Evolutionary conservation across 2,888 invertebrate species (phyloP).

Genomic region (Andricus curvator): DNA sequence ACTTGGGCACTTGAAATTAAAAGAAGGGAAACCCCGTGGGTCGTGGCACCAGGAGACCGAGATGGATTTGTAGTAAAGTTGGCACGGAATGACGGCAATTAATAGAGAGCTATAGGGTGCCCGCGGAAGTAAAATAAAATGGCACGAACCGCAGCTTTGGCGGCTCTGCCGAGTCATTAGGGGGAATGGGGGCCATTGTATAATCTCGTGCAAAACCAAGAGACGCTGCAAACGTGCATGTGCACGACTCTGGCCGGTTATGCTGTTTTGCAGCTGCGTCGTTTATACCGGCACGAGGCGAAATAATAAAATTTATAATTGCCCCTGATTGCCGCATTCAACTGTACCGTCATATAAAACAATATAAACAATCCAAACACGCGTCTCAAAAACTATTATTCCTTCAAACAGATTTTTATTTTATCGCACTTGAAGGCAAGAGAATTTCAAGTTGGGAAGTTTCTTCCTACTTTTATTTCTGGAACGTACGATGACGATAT

Average conservation of each 20-base stretch:
- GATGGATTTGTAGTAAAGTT: slow-evolving; percentile 75
- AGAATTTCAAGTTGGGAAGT: too few species aligned
- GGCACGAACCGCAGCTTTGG: slow-evolving; percentile 73
- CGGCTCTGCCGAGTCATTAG: slow-evolving; percentile 75
- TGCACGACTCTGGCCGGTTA: slow-evolving; percentile 36
- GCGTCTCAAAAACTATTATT: too few species aligned
- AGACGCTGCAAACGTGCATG: slow-evolving; percentile 42
- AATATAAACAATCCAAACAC: slow-evolving; percentile 3
- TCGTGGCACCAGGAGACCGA: slow-evolving; percentile 54
- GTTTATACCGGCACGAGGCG: slow-evolving; percentile 52
- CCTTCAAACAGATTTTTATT: too few species aligned
- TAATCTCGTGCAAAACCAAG: slow-evolving; percentile 70
- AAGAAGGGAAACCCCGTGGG: slow-evolving; percentile 51
- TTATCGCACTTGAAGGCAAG: too few species aligned
- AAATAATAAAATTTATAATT: slow-evolving; percentile 72
- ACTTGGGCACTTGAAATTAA: slow-evolving; percentile 29
- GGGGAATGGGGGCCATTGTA: slow-evolving; percentile 66
- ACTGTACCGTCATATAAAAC: slow-evolving; percentile 47
- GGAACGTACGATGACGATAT: too few species aligned
- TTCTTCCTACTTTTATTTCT: too few species aligned
- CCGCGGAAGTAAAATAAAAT: slow-evolving; percentile 76
- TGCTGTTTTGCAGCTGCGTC: slow-evolving; percentile 43
- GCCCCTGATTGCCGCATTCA: slow-evolving; percentile 67
- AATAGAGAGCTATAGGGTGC: slow-evolving; percentile 76
- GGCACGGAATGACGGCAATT: slow-evolving; percentile 75